These are phyloP conservation scores for Eolophus roseicapilla DNA, from an alignment of 2,113 vertebrate genomes.

Conservation along the genomic window DNA sequence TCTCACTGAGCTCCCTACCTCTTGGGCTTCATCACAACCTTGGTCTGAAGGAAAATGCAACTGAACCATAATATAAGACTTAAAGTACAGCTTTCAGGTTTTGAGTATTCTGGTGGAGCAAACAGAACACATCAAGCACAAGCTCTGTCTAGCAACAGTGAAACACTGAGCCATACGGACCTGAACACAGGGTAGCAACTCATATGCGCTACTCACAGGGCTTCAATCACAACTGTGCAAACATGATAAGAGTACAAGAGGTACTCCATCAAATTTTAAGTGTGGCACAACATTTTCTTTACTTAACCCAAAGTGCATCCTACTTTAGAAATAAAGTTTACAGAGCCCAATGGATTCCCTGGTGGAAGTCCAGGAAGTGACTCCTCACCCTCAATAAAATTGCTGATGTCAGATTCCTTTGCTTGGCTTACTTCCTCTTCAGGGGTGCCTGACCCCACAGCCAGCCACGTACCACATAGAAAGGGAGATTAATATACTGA, in stretches of 20 bases:
- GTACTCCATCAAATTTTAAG: not conserved
- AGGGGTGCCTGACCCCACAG: not conserved
- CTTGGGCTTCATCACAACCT: not conserved
- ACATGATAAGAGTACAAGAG: not conserved
- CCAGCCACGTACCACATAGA: not conserved
- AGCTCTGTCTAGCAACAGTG: not conserved
- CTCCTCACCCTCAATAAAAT: not conserved
- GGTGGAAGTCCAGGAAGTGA: not conserved
- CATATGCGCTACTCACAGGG: fast-evolving
- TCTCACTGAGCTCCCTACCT: not conserved
- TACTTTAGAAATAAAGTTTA: not conserved
- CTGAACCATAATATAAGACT: not conserved
- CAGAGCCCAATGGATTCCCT: not conserved
- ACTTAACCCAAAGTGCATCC: not conserved
- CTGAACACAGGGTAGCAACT: fast-evolving
- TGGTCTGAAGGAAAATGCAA: not conserved
- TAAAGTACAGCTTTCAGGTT: not conserved
- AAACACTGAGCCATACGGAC: not conserved
- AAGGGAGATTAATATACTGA: not conserved
- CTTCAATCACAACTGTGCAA: not conserved
- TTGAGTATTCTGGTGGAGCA: not conserved
- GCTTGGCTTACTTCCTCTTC: not conserved
- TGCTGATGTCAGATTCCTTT: not conserved
- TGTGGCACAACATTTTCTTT: not conserved
- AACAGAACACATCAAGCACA: not conserved